Conservation (phyloP, 2,797 vertebrate species). For the Kryptopterus vitreolus region DNA sequence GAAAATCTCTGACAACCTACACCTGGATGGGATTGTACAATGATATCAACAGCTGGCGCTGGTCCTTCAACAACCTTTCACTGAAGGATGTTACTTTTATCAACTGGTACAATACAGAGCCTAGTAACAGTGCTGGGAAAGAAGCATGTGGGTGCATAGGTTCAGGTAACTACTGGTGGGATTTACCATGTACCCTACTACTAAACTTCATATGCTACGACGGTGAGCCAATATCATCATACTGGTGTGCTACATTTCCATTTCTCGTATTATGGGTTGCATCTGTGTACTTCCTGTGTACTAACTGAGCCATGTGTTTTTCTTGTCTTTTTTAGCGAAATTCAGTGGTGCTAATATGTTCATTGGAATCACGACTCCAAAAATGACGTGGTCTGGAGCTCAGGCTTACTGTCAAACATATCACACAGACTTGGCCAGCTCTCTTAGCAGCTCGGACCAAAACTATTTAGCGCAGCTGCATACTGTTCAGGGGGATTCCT, state of each 20-base stretch:
- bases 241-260: too few species aligned
- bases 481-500: background rate
- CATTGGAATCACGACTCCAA: background rate
- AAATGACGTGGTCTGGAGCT: conserved; percentile 14
- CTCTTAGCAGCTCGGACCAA: background rate
- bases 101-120: background rate
- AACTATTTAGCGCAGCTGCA: background rate
- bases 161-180: background rate
- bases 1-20: background rate
- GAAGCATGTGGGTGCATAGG: background rate
- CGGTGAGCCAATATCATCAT: background rate
- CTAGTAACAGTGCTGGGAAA: background rate
- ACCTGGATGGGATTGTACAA: conserved; percentile 11
- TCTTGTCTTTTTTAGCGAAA: background rate
- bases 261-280: too few species aligned
- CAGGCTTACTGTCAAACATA: conserved; percentile 27
- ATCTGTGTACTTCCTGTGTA: too few species aligned
- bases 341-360: background rate
- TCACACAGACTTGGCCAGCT: conserved; percentile 42
- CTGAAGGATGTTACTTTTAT: background rate
- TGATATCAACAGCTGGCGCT: conserved; percentile 2
- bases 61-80: background rate
- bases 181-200: background rate
- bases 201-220: background rate
- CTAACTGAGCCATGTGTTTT: too few species aligned